These are phyloP conservation scores for Atrina japonica DNA, from an alignment of 2,888 invertebrate genomes.

Conservation along the genomic window DNA sequence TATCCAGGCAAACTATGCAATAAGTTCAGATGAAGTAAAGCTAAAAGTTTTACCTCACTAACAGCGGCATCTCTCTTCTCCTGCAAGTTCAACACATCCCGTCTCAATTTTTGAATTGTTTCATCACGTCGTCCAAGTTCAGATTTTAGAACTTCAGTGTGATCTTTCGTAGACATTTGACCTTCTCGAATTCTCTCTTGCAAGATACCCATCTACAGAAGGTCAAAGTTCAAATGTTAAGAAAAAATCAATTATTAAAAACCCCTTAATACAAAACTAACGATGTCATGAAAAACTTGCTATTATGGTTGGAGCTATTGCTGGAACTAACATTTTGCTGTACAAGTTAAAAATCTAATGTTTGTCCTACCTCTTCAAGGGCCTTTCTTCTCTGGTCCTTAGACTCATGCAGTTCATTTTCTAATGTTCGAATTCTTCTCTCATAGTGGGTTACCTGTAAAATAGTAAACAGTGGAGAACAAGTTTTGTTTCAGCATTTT, in stretches of 20 bases:
- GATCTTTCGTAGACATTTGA: slow-evolving; percentile 72
- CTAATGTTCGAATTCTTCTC: slow-evolving; percentile 70
- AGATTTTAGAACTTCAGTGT: slow-evolving; percentile 75
- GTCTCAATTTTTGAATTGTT: slow-evolving; percentile 77
- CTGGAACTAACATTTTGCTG: too few species aligned
- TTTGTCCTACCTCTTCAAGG: slow-evolving; percentile 77
- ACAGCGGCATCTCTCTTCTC: slow-evolving; percentile 76
- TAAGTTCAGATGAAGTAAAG: too few species aligned
- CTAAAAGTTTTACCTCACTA: slow-evolving; percentile 74
- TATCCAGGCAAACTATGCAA: too few species aligned
- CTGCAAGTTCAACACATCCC: slow-evolving; percentile 74
- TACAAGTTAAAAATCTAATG: too few species aligned
- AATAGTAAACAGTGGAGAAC: too few species aligned
- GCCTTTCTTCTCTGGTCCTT: slow-evolving; percentile 72
- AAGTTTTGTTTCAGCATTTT: too few species aligned
- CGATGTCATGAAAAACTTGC: too few species aligned
- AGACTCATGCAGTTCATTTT: slow-evolving; percentile 70
- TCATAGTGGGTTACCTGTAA: slow-evolving; percentile 76
- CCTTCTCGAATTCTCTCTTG: slow-evolving; percentile 75
- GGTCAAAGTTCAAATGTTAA: not conserved
- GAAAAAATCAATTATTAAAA: too few species aligned
- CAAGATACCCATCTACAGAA: slow-evolving; percentile 65
- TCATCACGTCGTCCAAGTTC: slow-evolving; percentile 77
- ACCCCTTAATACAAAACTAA: too few species aligned
- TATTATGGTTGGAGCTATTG: too few species aligned